Evolutionary conservation across 2,888 invertebrate genomes (phyloP), one percentile per base, ranked within the genome.

Genomic region (Andrena minutula): DNA sequence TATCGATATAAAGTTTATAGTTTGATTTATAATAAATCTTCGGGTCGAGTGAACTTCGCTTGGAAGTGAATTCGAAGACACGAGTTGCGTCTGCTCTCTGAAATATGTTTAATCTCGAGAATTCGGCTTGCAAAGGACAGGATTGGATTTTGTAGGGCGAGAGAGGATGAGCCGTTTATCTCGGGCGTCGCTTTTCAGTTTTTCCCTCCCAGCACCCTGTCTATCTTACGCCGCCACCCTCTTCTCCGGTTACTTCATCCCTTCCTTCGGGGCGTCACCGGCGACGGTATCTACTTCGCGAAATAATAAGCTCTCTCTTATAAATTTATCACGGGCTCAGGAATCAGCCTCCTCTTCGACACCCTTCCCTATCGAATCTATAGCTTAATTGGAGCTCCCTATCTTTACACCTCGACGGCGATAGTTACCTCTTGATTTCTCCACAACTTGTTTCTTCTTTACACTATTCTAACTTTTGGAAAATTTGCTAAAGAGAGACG

Each of bases 81-180:
- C 58, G 23, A 56, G 58, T 61, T 23, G 26, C 10, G 49, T 53
- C 41, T 35, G 63, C 23, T 72, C 63, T 61, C 83, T 89, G 86
- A 87, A 90, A 91, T 91, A 91, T 91, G 90, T 92, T 93, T 93
- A 92, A 90, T 92, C 90, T 86, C 84, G 82, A 88, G 89, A 92
- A 90, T 89, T 88, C 87, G 82, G 86, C 88, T 89, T 71, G 86
- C 87, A 85, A 84, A 85, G 87, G 88, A 88, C 88, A 89, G 89
- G 90, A 92, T 92, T 90, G 90, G 91, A 93, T 93, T 91, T 90
- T 88, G 83, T 87, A 79, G 84, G 88, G 89, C 84, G 86, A 90
- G 88, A 87, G 85, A 89, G 91, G 92, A 92, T 93, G 91, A 93
- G 93, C 92, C 92, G 93, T 93, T 93, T 93, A 93, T 93, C 93